phyloP scores from a whole-genome alignment of 1,140 invertebrate genomes.

The Cydia pomonella region DNA sequence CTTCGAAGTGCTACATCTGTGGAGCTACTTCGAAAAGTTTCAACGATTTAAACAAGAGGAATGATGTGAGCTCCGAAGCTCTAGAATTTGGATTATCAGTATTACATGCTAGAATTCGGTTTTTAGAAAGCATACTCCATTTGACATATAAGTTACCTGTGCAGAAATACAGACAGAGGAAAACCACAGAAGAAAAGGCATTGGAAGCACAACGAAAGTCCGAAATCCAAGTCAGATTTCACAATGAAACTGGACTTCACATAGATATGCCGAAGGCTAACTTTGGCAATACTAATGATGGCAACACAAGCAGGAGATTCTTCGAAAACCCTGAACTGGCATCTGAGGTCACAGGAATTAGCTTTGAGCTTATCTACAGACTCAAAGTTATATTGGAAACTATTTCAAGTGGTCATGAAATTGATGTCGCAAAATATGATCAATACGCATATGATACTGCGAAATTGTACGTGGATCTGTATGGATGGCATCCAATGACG shows the following conservation, averaged over 20 bases:
- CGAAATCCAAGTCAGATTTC: too few species aligned
- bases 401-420: background rate
- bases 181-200: slow-evolving; percentile 28
- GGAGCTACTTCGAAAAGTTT: slow-evolving; percentile 53
- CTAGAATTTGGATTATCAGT: slow-evolving; percentile 59
- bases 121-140: slow-evolving; percentile 58
- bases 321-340: too few species aligned
- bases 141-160: slow-evolving; percentile 53
- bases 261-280: too few species aligned
- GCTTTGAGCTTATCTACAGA: background rate
- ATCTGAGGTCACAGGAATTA: too few species aligned
- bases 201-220: too few species aligned
- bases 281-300: too few species aligned
- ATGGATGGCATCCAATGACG: background rate
- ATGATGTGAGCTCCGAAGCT: slow-evolving; percentile 38
- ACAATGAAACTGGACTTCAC: too few species aligned
- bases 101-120: slow-evolving; percentile 48
- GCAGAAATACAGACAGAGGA: slow-evolving; percentile 44
- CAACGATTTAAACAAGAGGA: slow-evolving; percentile 65
- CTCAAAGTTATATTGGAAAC: too few species aligned
- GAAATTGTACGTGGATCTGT: background rate
- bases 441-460: background rate
- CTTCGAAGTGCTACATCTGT: slow-evolving; percentile 68
- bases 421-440: background rate
- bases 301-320: too few species aligned